Evolutionary conservation across 2,113 vertebrate species (phyloP), one percentile per base, ranked within the genome.

Genomic region (Melospiza georgiana): DNA sequence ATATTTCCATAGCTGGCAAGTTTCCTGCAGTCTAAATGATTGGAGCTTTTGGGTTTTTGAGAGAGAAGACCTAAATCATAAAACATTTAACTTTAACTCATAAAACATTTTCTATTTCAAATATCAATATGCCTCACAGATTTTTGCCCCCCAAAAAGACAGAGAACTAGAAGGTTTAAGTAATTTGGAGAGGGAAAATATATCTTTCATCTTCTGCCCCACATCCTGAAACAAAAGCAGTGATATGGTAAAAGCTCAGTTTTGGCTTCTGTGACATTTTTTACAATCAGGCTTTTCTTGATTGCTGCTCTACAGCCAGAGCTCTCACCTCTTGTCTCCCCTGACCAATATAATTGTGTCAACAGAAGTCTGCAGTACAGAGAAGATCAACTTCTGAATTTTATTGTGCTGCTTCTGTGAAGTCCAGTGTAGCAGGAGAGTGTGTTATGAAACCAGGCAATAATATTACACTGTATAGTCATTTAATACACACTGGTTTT

Each of bases 1-100:
- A 48, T 94, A 93, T 94, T 94, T 94, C 86, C 91, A 81, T 89
- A 94, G 76, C 86, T 93, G 93, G 89, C 35, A 84, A 67, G 35
- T 93, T 87, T 94, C 83, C 86, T 86, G 48, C 59, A 35, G 73
- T 74, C 57, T 65, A 57, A 86, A 90, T 23, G 51, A 59, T 12
- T 51, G 39, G 30, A 84, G 39, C 16, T 71, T 78, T 92, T 48
- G 37, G 21, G 7, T 24, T 89, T 84, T 84, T 80, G 68, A 84
- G 83, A 75, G 39, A 77, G 68, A 81, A 77, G 43, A 86, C 33
- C 16, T 84, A 57, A 75, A 74, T 67, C 52, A 89, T 44, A 44
- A 44, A 44, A 44, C 18, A 20, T 44, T 44, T 44, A 37, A 11
- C 22, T 78, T 67, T 89, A 88, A 84, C 20, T 83, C 61, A 81